These are phyloP conservation scores for Chrysocyon brachyurus DNA, from an alignment of 2,797 vertebrate genomes.

Conservation along the genomic window DNA sequence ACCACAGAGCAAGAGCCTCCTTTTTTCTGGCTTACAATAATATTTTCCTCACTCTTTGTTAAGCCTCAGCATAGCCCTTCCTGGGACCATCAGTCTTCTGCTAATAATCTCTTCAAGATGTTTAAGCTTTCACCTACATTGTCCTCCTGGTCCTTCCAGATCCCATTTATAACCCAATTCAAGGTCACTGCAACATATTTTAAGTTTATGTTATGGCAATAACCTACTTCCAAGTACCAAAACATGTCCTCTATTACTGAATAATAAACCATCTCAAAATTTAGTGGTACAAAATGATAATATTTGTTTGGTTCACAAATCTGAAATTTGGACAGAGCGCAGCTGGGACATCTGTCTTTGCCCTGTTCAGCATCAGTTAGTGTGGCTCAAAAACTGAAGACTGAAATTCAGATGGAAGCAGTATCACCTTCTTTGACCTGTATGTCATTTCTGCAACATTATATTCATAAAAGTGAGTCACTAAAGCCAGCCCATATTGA, in stretches of 20 bases:
- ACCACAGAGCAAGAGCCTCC: neutral
- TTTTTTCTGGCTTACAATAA: neutral
- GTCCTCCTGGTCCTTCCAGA: neutral
- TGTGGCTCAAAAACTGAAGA: neutral
- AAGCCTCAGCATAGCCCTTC: neutral
- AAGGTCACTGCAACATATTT: neutral
- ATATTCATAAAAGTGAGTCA: neutral
- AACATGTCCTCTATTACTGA: neutral
- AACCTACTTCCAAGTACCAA: neutral
- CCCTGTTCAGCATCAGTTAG: neutral
- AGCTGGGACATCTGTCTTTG: neutral
- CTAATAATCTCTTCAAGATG: neutral
- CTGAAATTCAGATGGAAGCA: neutral
- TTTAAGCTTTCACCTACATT: neutral
- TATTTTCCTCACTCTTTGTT: neutral
- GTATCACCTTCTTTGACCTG: neutral
- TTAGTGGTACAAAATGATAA: neutral
- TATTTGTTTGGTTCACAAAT: neutral
- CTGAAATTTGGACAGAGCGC: neutral
- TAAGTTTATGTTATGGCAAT: neutral
- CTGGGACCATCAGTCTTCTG: neutral
- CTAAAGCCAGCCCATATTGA: neutral
- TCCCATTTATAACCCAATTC: neutral
- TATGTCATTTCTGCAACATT: neutral
- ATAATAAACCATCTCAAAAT: neutral